Evolutionary conservation across 1,140 invertebrate species (phyloP).

Genomic region (Telenomus remus): DNA sequence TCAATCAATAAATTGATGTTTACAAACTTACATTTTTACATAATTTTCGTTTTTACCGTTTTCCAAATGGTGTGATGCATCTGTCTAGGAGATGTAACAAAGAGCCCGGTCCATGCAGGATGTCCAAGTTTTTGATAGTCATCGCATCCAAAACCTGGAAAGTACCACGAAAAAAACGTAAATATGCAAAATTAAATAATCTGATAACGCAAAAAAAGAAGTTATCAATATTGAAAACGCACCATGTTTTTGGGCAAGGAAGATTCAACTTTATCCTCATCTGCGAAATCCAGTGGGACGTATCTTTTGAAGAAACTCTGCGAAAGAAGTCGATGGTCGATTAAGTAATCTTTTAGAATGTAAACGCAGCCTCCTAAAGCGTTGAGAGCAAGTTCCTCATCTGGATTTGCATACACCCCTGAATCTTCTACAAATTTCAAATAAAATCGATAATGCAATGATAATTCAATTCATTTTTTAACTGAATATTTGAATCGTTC

Average conservation of each 20-base stretch:
- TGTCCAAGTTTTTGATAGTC: conserved; percentile 91
- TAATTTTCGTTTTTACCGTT: conserved; percentile 78
- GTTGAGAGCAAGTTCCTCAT: conserved; percentile 84
- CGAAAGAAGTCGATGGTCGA: conserved; percentile 93
- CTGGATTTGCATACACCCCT: conserved; percentile 78
- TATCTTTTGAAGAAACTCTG: conserved; percentile 90
- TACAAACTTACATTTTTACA: no score
- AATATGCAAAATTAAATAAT: neutral
- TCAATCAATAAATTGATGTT: no score
- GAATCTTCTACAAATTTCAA: neutral
- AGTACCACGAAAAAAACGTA: no score
- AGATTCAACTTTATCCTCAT: conserved; percentile 19
- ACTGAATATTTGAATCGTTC: conserved; percentile 37
- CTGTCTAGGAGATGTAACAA: conserved; percentile 88
- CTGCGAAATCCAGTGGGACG: conserved; percentile 81
- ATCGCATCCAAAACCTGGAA: conserved; percentile 94
- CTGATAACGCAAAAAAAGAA: neutral
- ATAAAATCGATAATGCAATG: neutral
- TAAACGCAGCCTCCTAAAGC: conserved; percentile 89
- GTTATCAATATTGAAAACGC: neutral
- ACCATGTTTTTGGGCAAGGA: conserved; percentile 68
- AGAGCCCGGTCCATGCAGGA: conserved; percentile 87
- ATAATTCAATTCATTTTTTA: neutral
- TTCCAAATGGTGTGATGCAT: conserved; percentile 95
- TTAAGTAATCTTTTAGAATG: conserved; percentile 87